Conservation (phyloP, 2,113 vertebrate genomes). For the Vimba vimba region DNA sequence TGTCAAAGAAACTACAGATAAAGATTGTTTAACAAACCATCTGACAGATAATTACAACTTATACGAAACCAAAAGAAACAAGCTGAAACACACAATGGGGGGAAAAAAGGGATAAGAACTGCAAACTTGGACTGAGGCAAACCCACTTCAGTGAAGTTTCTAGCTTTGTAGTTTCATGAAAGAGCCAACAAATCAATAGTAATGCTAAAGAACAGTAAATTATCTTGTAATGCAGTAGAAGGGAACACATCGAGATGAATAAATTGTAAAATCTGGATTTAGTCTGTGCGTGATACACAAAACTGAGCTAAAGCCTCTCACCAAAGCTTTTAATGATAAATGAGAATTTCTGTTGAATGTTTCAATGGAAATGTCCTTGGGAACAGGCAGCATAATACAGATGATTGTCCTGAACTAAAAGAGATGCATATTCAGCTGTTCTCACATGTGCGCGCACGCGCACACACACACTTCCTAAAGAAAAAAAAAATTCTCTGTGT, state of each 20-base stretch:
- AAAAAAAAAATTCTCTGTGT: background rate
- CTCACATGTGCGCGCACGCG: background rate
- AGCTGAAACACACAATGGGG: background rate
- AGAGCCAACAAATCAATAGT: constrained; percentile 3
- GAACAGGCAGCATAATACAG: background rate
- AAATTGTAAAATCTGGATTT: constrained; percentile 2
- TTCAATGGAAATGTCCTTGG: constrained; percentile 28
- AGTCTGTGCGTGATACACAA: background rate
- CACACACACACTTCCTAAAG: background rate
- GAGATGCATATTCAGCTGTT: constrained; percentile 22
- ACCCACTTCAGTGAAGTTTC: background rate
- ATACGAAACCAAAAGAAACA: background rate
- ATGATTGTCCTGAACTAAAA: constrained; percentile 32
- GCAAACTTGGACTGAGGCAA: background rate
- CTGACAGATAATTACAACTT: background rate
- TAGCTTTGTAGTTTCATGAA: constrained; percentile 35
- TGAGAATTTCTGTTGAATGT: constrained; percentile 4
- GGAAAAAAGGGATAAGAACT: background rate
- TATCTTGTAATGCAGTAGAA: constrained; percentile 9
- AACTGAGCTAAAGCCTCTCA: background rate
- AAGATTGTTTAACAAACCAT: constrained; percentile 5
- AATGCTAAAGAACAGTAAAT: background rate
- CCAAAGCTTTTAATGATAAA: constrained; percentile 9
- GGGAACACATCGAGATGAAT: background rate
- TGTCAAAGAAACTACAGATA: constrained; percentile 18